Percentiles rank a stretch among this genome's conserved stretches.
Conservation (phyloP, 2,113 vertebrate species). For the Mobula hypostoma region DNA sequence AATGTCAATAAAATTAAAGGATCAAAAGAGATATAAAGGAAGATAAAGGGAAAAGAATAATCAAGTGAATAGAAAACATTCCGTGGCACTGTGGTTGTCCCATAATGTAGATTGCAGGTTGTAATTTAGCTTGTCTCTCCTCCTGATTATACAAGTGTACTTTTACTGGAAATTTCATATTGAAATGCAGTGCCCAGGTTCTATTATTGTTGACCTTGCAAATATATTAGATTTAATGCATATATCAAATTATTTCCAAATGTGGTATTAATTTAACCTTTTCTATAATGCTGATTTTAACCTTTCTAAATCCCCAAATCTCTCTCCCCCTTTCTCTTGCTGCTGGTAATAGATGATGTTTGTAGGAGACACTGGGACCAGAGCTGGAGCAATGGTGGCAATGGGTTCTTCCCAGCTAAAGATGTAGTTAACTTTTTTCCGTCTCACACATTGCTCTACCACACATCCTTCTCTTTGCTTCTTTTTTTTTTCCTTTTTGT, state of each 20-base stretch:
- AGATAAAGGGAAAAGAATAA: too few species aligned
- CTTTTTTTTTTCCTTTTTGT: background rate
- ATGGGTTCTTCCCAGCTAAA: too few species aligned
- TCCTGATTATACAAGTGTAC: background rate
- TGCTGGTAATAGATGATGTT: background rate
- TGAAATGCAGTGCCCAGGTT: background rate
- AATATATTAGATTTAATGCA: too few species aligned
- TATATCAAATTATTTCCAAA: too few species aligned
- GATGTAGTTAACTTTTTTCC: too few species aligned
- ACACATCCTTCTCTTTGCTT: background rate
- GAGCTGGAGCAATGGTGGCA: background rate
- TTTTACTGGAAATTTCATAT: background rate
- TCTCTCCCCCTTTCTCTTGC: background rate
- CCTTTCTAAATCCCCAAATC: background rate
- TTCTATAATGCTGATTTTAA: background rate
- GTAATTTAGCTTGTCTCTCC: background rate
- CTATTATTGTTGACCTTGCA: background rate
- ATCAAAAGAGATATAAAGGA: too few species aligned
- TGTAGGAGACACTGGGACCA: background rate
- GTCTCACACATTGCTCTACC: too few species aligned
- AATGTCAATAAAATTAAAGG: slow-evolving; percentile 8
- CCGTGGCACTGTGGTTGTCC: background rate
- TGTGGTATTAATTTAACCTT: background rate
- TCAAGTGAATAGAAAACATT: background rate
- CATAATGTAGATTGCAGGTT: background rate